phyloP scores from a whole-genome alignment of 2,797 vertebrate genomes.

The Manis pentadactyla region DNA sequence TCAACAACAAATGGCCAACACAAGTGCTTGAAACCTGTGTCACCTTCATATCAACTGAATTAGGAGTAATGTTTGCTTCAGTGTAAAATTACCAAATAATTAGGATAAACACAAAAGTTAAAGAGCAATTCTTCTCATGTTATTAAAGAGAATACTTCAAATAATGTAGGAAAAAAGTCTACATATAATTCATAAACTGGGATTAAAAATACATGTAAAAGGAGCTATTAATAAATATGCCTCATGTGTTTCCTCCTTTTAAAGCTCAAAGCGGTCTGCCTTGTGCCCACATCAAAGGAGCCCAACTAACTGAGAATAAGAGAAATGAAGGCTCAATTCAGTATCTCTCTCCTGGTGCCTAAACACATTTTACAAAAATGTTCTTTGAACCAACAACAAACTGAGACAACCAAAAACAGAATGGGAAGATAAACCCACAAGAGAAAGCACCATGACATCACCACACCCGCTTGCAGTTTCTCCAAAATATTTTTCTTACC shows the following conservation, averaged over 20 bases:
- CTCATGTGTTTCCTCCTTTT: slow-evolving; percentile 61
- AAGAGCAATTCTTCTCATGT: slow-evolving; percentile 57
- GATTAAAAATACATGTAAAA: slow-evolving; percentile 68
- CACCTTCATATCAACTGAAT: slow-evolving; percentile 59
- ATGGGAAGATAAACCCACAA: slow-evolving; percentile 65
- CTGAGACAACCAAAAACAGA: slow-evolving; percentile 73
- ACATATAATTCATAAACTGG: slow-evolving; percentile 63
- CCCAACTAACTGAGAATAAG: neutral
- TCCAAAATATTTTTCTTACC: slow-evolving; percentile 40
- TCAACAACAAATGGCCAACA: slow-evolving; percentile 20
- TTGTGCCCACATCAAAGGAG: slow-evolving; percentile 76
- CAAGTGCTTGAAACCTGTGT: slow-evolving; percentile 56
- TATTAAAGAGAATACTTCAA: slow-evolving; percentile 48
- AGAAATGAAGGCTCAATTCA: neutral
- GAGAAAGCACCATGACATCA: slow-evolving; percentile 46
- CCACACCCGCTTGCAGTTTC: slow-evolving; percentile 42
- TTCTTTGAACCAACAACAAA: slow-evolving; percentile 73
- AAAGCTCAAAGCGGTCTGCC: slow-evolving; percentile 69
- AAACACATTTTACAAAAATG: slow-evolving; percentile 56
- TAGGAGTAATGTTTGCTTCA: slow-evolving; percentile 62
- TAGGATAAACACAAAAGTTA: slow-evolving; percentile 46
- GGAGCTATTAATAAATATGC: slow-evolving; percentile 74
- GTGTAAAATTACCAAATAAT: slow-evolving; percentile 62
- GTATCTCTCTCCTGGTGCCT: slow-evolving; percentile 57
- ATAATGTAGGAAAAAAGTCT: slow-evolving; percentile 48